Conservation (phyloP, 2,113 vertebrate genomes). For the Turdus rufiventris region DNA sequence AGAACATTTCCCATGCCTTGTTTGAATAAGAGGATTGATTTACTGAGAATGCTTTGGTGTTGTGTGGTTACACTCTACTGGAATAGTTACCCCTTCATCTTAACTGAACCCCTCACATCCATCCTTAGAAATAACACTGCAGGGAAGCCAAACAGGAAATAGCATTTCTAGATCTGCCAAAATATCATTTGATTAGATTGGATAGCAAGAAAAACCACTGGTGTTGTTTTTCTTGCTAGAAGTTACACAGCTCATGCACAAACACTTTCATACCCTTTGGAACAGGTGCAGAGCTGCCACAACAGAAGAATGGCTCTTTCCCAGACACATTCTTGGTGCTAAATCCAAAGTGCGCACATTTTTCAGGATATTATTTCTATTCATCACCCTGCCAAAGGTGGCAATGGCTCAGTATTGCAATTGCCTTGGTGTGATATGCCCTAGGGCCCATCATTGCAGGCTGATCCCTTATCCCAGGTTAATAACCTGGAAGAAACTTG, state of each 20-base stretch:
- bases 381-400: background rate
- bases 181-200: background rate
- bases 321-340: background rate
- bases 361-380: background rate
- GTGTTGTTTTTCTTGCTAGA: background rate
- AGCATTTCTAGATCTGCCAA: background rate
- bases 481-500: background rate
- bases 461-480: background rate
- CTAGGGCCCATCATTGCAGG: background rate
- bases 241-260: background rate
- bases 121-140: background rate
- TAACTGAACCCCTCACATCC: background rate
- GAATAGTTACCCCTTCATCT: background rate
- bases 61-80: background rate
- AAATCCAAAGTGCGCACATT: background rate
- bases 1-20: background rate
- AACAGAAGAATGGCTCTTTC: background rate
- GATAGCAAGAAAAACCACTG: background rate
- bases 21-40: background rate
- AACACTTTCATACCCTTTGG: background rate
- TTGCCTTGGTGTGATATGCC: background rate
- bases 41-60: background rate
- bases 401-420: background rate
- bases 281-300: background rate
- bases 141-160: background rate